Evolutionary conservation across 2,113 vertebrate species (phyloP).

Genomic region (Motacilla alba): DNA sequence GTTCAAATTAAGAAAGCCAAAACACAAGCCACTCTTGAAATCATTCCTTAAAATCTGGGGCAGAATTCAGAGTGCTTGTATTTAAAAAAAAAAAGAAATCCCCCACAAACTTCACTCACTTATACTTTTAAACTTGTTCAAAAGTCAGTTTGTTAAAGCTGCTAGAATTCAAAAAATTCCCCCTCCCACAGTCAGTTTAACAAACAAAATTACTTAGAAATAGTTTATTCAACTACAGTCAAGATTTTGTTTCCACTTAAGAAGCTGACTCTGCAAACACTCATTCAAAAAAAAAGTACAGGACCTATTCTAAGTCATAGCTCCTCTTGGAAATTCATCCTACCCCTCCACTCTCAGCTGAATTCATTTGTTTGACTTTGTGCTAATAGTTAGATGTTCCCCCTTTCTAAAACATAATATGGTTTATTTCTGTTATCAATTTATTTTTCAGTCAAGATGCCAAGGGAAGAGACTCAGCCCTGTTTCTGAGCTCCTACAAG

Average conservation of each 20-base stretch:
- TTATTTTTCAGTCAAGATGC: neutral
- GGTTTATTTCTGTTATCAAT: neutral
- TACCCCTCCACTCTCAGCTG: neutral
- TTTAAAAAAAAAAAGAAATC: neutral
- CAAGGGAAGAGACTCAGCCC: neutral
- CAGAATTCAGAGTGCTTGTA: neutral
- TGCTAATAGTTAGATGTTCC: rapidly evolving
- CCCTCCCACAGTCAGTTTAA: neutral
- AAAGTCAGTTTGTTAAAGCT: neutral
- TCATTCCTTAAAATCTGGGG: neutral
- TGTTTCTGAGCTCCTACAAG: neutral
- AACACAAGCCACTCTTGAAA: neutral
- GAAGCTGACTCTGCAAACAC: neutral
- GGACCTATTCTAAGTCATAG: neutral
- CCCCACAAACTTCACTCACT: neutral
- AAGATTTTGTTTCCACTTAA: neutral
- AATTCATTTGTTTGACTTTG: neutral
- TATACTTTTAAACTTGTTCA: neutral
- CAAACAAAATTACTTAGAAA: neutral
- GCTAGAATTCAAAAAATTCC: neutral
- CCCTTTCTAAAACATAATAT: neutral
- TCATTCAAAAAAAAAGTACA: neutral
- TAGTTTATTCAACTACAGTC: neutral
- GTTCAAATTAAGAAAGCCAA: neutral
- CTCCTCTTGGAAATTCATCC: neutral